Base-by-base conservation (phyloP, 1,140 invertebrate genomes). In the Zophobas atratus region DNA sequence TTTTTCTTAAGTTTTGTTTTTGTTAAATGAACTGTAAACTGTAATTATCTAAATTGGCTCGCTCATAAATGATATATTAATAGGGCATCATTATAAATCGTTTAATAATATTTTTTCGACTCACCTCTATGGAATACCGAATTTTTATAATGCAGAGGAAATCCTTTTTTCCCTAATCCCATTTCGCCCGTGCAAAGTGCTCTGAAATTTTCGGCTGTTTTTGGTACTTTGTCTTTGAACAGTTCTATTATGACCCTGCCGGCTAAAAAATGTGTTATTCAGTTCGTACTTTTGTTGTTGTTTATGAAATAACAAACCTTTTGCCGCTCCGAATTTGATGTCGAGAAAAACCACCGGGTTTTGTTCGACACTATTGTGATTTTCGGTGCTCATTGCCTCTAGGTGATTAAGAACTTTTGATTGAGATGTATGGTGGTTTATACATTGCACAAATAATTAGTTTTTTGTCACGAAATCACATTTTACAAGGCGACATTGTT, bases 121-220 rank as follows among this genome's bases (percentile, higher is more conserved):
- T 63, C n/a, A 94, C 92, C 90, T 89, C 91, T 93, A 85, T 96
- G 95, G 85, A 97, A 94, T 57, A 87, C 86, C 0, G 89, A 88
- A 53, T 93, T 93, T 86, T 94, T 95, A 81, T 92, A 96, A 87
- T 94, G 92, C 2, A 96, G 84, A 6, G 90, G 92, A 83, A 92
- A 93, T 1, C 92, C 91, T 77, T 88, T 85, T n/a, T 83, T 85
- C 0, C 94, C 94, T 55, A 91, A 87, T 8, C 95, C 95, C 80
- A 91, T 93, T 87, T 96, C 94, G 20, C 96, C 96, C 0, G 96
- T 97, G 84, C 96, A 98, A 1, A 99, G 84, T 1, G 92, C 92
- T 82, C 95, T 90, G 87, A 99, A 98, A 88, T 99, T 99, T 88
- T 97, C 95, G 56, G 92, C 93, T 70, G 97, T 98, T 86, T 91